phyloP scores from a whole-genome alignment of 2,113 vertebrate genomes.

The Dasypus novemcinctus region DNA sequence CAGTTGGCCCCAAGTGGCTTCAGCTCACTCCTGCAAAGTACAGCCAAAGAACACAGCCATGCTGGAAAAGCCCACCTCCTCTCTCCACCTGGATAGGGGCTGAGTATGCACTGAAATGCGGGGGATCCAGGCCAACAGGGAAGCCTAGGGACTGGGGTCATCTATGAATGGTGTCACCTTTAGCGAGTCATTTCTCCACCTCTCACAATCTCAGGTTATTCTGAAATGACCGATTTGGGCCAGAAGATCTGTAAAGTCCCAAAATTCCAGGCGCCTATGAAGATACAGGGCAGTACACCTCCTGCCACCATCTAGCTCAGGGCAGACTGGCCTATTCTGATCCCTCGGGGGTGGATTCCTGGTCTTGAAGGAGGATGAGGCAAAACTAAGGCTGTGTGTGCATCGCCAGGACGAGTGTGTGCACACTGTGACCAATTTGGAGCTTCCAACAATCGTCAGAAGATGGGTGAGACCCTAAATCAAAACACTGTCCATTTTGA shows the following conservation, averaged over 20 bases:
- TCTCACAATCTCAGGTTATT: neutral
- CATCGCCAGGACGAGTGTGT: neutral
- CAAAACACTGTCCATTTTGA: neutral
- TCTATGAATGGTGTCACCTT: neutral
- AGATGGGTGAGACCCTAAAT: neutral
- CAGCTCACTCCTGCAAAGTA: neutral
- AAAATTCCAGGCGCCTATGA: neutral
- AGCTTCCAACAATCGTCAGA: neutral
- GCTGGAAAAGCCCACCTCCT: neutral
- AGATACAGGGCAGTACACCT: neutral
- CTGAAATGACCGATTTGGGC: neutral
- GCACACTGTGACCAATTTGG: neutral
- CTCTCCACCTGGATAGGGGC: neutral
- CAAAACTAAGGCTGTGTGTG: neutral
- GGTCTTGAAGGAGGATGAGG: neutral
- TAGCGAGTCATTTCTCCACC: neutral
- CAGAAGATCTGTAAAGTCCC: neutral
- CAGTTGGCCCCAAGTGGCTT: neutral
- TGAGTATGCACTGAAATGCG: fast-evolving
- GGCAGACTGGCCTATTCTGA: neutral
- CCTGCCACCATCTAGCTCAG: neutral
- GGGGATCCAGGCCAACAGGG: neutral
- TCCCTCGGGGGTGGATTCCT: neutral
- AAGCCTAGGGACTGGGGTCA: neutral
- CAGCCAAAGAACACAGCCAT: neutral